Conservation (phyloP, 2,113 vertebrate species). For the Chaetops frenatus region DNA sequence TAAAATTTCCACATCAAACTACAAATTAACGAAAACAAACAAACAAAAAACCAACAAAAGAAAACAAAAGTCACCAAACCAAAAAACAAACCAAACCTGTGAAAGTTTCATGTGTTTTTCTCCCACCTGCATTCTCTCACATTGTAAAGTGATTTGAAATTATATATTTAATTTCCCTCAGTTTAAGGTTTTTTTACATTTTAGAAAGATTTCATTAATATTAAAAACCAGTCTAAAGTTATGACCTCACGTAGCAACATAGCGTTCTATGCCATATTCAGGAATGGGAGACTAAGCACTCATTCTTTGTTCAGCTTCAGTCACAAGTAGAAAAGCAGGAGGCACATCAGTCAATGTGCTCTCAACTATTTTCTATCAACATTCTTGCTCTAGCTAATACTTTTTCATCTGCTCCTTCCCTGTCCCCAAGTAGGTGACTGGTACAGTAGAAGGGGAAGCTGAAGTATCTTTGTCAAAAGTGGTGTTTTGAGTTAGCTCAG, state of each 20-base stretch:
- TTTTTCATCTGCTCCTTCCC: neutral
- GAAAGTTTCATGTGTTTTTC: neutral
- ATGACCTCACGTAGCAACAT: neutral
- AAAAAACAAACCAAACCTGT: neutral
- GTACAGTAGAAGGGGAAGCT: neutral
- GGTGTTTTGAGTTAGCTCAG: neutral
- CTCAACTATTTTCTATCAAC: neutral
- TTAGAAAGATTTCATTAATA: neutral
- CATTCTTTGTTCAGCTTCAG: neutral
- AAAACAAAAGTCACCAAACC: rapidly evolving
- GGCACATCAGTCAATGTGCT: neutral
- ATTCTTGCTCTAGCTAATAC: neutral
- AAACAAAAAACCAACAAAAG: neutral
- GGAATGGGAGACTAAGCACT: neutral
- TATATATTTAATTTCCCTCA: neutral
- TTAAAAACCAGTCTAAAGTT: neutral
- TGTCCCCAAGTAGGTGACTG: neutral
- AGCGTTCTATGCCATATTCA: neutral
- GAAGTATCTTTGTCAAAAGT: neutral
- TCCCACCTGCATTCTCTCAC: neutral
- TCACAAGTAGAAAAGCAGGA: neutral
- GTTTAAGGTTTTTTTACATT: neutral
- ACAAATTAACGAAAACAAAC: neutral
- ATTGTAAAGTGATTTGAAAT: neutral
- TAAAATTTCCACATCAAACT: neutral